Base-by-base conservation (phyloP, 2,888 invertebrate species). In the Conistra vaccinii region DNA sequence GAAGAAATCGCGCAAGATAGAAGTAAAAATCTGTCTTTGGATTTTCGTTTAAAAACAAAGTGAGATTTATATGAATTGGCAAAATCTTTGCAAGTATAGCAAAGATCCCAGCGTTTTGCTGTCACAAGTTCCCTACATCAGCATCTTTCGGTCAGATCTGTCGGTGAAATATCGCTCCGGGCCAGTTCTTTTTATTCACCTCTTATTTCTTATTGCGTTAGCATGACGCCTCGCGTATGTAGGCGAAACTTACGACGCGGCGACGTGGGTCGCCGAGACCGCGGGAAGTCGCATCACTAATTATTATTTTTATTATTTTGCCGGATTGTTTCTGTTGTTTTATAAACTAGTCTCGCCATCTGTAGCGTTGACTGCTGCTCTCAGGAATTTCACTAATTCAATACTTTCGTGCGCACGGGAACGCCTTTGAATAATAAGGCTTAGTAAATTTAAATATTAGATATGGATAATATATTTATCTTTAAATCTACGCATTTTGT, bases 111-210 rank as follows among this genome's bases (percentile, higher is more conserved):
- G 76, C 85, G 84, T 84, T 87, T 83, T 85, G 87, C 86, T 89
- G 88, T 90, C 89, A 87, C 83, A 87, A 87, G 84, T 85, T 90
- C 81, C 73, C 87, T 76, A 86, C 84, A 89, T 93, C 92, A 93
- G 92, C 93, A 91, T 93, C 90, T 93, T 92, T 91, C 88, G 90
- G 88, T 85, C 88, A 89, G 90, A 91, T 91, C 91, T 92, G 93
- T 87, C 83, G 85, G 89, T 92, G 91, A 93, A 89, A 90, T 93
- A 93, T 93, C 80, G 88, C 89, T 79, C 68, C 81, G 87, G 89
- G 88, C 87, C 90, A 89, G 81, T 90, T 90, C 89, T 91, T 92
- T 92, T 93, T 91, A 89, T 92, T 90, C 86, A 81, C 84, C 88
- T 90, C 86, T 90, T 90, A 91, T 93, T 92, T 92, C 90, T 91